phyloP scores from a whole-genome alignment of 2,113 vertebrate genomes.

The Capreolus pygargus region DNA sequence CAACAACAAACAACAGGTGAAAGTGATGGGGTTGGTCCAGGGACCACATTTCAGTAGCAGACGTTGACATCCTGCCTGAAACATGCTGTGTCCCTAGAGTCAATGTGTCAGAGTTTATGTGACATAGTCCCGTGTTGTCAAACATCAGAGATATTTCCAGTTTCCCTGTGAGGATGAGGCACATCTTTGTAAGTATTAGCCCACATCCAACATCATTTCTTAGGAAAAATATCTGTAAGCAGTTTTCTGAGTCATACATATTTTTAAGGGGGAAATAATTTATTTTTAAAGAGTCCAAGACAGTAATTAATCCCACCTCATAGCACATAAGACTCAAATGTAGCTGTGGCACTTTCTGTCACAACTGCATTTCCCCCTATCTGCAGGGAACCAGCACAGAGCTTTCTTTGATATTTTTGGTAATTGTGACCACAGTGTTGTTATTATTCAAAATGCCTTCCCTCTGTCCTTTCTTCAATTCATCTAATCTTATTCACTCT shows the following conservation, averaged over 20 bases:
- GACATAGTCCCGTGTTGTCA: background rate
- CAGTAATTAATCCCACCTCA: background rate
- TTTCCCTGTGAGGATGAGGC: background rate
- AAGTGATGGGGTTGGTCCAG: background rate
- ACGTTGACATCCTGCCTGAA: background rate
- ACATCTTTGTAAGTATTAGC: background rate
- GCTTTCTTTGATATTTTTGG: background rate
- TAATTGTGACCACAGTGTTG: background rate
- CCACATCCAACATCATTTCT: background rate
- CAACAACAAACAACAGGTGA: background rate
- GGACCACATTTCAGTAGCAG: background rate
- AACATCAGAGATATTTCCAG: background rate
- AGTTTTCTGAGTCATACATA: background rate
- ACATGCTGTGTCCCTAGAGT: background rate
- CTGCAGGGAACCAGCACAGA: background rate
- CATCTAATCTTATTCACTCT: background rate
- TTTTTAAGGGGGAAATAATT: background rate
- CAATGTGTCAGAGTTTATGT: background rate
- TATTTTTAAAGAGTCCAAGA: slow-evolving; percentile 19
- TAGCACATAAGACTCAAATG: background rate
- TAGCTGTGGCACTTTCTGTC: background rate
- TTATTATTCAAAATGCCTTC: background rate
- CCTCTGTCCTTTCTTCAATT: background rate
- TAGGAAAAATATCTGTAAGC: background rate
- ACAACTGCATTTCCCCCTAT: background rate